A percentile compares a stretch with the other conserved stretches of the same genome.
phyloP scores from a whole-genome alignment of 2,113 vertebrate genomes.

The Craseonycteris thonglongyai region DNA sequence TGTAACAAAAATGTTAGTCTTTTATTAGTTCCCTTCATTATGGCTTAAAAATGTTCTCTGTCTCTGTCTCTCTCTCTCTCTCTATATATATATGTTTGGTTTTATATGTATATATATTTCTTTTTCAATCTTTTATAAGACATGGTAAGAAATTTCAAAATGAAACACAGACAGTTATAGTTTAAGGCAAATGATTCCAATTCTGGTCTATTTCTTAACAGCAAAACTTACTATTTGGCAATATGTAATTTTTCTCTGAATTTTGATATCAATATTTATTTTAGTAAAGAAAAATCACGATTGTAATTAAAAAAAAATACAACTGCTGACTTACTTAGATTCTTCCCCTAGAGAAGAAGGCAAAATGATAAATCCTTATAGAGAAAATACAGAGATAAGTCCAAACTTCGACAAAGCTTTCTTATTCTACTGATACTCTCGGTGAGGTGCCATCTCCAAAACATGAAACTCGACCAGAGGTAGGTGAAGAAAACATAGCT shows the following conservation, averaged over 20 bases:
- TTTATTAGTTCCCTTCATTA: slow-evolving; percentile 64
- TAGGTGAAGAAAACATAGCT: not conserved
- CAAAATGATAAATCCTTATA: not conserved
- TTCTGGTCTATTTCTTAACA: slow-evolving; percentile 66
- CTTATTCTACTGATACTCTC: not conserved
- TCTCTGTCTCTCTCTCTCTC: too few relatives aligned
- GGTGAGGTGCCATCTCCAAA: not conserved
- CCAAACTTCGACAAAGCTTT: not conserved
- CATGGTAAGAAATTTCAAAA: slow-evolving; percentile 60
- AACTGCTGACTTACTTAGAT: not conserved
- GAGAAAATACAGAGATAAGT: not conserved
- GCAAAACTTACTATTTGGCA: slow-evolving; percentile 69
- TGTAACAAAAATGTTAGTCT: slow-evolving; percentile 48
- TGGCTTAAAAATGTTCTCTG: slow-evolving; percentile 44
- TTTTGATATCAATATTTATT: slow-evolving; percentile 60
- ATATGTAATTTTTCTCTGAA: slow-evolving; percentile 60
- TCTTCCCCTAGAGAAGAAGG: not conserved
- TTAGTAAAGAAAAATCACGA: slow-evolving; percentile 59
- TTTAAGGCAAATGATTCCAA: slow-evolving; percentile 70
- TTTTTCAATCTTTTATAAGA: slow-evolving; percentile 66
- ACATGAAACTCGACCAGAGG: not conserved
- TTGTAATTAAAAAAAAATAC: not conserved
- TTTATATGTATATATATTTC: not conserved
- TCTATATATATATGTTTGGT: not conserved
- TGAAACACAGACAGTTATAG: slow-evolving; percentile 65